Conservation (phyloP, 2,113 vertebrate species). For the Copsychus sechellarum region DNA sequence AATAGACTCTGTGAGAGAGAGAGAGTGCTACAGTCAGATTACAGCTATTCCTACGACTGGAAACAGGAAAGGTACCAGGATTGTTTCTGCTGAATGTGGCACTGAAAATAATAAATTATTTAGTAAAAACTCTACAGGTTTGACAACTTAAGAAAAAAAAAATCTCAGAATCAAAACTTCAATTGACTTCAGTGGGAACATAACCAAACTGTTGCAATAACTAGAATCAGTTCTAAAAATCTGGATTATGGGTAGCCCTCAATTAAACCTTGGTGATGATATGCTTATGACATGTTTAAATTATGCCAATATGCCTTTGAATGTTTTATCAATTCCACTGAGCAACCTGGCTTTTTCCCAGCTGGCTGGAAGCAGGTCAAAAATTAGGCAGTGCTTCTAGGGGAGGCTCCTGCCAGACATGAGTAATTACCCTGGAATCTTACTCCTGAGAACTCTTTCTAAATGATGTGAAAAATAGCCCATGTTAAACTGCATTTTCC, state of each 20-base stretch:
- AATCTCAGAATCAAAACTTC: background rate
- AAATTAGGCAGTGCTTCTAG: background rate
- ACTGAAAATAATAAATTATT: background rate
- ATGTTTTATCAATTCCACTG: conserved; percentile 5
- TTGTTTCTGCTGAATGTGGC: background rate
- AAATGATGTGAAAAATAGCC: background rate
- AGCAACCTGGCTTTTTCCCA: conserved; percentile 3
- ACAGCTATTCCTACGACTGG: background rate
- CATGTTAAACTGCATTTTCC: background rate
- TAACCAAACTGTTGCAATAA: background rate
- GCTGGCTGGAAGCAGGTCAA: background rate
- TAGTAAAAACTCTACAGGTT: background rate
- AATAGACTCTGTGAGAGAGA: background rate
- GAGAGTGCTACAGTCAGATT: background rate
- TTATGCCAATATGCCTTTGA: background rate
- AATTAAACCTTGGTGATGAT: background rate
- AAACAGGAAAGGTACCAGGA: background rate
- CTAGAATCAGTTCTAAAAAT: background rate
- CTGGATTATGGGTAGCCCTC: background rate
- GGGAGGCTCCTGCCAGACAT: background rate
- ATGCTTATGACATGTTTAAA: background rate
- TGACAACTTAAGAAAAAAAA: background rate
- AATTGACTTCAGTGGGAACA: background rate
- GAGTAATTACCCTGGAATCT: background rate
- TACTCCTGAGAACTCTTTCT: conserved; percentile 5